These are phyloP conservation scores for Hylia prasina DNA, from an alignment of 2,113 vertebrate genomes.

Conservation along the genomic window DNA sequence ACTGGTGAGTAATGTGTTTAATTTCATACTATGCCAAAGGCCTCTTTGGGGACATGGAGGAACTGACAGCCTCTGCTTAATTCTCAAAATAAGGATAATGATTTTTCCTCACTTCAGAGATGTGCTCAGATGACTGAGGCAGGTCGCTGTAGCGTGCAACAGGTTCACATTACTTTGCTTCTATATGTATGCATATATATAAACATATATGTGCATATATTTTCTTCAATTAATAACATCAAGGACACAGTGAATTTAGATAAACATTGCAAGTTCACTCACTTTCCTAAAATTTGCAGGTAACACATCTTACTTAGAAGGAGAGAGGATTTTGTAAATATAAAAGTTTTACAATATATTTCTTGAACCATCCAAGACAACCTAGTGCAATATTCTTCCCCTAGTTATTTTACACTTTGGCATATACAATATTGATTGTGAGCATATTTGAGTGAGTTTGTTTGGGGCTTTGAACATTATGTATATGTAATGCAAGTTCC, in stretches of 20 bases:
- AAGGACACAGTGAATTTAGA: background rate
- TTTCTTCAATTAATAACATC: background rate
- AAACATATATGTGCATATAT: background rate
- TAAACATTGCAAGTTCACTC: background rate
- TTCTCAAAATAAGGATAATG: background rate
- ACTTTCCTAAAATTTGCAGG: background rate
- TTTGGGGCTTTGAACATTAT: background rate
- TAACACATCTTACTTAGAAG: background rate
- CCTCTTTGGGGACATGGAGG: background rate
- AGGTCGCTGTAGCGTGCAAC: background rate
- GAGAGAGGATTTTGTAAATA: background rate
- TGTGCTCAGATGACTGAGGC: background rate
- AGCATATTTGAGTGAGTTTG: background rate
- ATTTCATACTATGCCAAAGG: conserved; percentile 11
- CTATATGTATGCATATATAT: background rate
- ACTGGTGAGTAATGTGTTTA: conserved; percentile 14
- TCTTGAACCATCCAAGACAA: background rate
- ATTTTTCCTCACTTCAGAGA: background rate
- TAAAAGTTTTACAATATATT: background rate
- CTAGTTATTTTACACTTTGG: background rate
- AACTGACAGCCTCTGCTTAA: background rate
- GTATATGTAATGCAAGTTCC: background rate
- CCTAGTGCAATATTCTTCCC: background rate
- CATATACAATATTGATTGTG: background rate
- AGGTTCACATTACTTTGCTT: background rate